A percentile compares a stretch with the other conserved stretches of the same genome.
These are phyloP conservation scores for Metaphire vulgaris DNA, from an alignment of 1,140 invertebrate species.

Conservation along the genomic window DNA sequence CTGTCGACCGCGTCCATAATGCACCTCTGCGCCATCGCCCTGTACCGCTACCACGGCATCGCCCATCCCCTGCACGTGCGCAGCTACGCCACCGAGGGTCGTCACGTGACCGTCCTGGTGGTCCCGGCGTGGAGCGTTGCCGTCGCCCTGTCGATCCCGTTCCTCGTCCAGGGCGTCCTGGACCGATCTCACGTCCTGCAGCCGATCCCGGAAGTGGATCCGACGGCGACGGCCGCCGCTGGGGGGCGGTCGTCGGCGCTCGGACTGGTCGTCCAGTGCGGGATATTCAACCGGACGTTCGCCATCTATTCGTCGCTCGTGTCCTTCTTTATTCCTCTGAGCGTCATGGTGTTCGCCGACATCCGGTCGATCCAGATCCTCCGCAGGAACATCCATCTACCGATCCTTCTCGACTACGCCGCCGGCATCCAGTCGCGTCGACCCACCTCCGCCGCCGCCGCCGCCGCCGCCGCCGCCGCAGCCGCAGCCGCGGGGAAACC, in stretches of 20 bases:
- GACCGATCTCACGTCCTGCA: not conserved
- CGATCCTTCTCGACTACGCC: too few relatives aligned
- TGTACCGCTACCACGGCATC: slow-evolving; percentile 28
- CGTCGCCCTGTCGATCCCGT: slow-evolving; percentile 18
- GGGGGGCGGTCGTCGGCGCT: too few relatives aligned
- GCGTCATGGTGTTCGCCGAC: slow-evolving; percentile 92
- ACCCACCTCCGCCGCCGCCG: too few relatives aligned
- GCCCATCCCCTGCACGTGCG: slow-evolving; percentile 18
- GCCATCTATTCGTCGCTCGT: slow-evolving; percentile 83
- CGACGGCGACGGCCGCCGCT: too few relatives aligned
- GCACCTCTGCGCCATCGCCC: too few relatives aligned
- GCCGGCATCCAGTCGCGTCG: too few relatives aligned
- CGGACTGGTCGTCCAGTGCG: slow-evolving; percentile 19
- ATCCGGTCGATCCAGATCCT: slow-evolving; percentile 42
- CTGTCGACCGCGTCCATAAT: too few relatives aligned
- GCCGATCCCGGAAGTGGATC: not conserved
- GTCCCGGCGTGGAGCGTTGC: slow-evolving; percentile 25
- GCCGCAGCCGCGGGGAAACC: too few relatives aligned
- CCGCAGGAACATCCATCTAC: not conserved
- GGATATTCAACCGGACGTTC: slow-evolving; percentile 40
- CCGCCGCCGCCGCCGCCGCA: too few relatives aligned
- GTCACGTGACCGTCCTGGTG: slow-evolving; percentile 20
- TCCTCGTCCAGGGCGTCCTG: slow-evolving; percentile 13
- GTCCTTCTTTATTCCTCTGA: slow-evolving; percentile 89
- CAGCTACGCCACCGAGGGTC: not conserved